Percentiles rank a stretch among this genome's conserved stretches.
Conservation (phyloP, 2,797 vertebrate species). For the Coluber constrictor region DNA sequence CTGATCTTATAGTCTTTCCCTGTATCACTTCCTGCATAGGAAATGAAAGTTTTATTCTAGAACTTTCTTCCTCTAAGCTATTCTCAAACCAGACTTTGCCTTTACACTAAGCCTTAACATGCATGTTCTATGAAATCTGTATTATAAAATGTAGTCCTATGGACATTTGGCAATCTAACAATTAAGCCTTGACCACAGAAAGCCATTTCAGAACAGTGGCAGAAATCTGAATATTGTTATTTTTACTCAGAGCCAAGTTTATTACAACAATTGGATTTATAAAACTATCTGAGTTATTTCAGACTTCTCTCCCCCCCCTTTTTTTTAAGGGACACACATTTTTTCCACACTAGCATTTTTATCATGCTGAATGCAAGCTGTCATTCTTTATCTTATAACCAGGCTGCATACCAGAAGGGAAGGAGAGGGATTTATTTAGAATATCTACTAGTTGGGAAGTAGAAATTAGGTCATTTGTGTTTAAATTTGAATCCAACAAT, state of each 20-base stretch:
- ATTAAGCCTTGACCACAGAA: slow-evolving; percentile 35
- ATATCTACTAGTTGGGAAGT: not conserved
- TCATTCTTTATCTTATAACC: not conserved
- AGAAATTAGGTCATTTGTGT: not conserved
- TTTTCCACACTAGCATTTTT: not conserved
- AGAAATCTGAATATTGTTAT: not conserved
- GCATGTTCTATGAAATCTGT: slow-evolving; percentile 43
- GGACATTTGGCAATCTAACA: slow-evolving; percentile 14
- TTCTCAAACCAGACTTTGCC: slow-evolving; percentile 35
- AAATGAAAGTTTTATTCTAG: fast-evolving
- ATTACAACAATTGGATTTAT: not conserved
- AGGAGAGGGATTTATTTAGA: not conserved
- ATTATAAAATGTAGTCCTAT: slow-evolving; percentile 55
- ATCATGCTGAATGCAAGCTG: not conserved
- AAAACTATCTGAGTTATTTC: not conserved
- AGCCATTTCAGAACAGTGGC: not conserved
- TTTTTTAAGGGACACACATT: not conserved
- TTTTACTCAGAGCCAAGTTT: not conserved
- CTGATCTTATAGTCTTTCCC: not conserved
- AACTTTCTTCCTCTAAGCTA: not conserved
- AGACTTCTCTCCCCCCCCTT: fast-evolving
- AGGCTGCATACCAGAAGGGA: not conserved
- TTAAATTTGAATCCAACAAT: not conserved
- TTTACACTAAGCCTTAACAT: slow-evolving; percentile 45
- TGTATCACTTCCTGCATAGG: fast-evolving